These are phyloP conservation scores for Unio pictorum DNA, from an alignment of 2,888 invertebrate genomes.

Conservation along the genomic window DNA sequence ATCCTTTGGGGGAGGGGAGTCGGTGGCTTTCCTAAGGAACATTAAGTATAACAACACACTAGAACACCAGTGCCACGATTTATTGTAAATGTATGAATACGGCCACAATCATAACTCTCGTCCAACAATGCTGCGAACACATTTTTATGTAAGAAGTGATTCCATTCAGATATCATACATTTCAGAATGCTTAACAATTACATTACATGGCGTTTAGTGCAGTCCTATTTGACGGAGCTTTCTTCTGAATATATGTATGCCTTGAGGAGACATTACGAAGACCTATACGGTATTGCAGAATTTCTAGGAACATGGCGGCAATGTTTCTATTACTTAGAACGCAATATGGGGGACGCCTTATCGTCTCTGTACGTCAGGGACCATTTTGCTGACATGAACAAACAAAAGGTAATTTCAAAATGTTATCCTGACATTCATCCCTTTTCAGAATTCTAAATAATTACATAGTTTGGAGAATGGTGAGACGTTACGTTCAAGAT, in stretches of 20 bases:
- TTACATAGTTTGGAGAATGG: conserved; percentile 77
- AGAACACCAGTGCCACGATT: no score
- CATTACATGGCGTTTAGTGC: conserved; percentile 76
- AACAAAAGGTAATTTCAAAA: conserved; percentile 43
- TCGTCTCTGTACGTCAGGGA: conserved; percentile 52
- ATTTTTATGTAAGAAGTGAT: background rate
- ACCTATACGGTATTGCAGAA: conserved; percentile 41
- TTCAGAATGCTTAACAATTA: conserved; percentile 76
- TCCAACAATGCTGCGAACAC: no score
- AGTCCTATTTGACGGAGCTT: conserved; percentile 75
- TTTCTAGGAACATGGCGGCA: conserved; percentile 56
- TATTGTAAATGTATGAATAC: no score
- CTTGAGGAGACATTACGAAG: conserved; percentile 55
- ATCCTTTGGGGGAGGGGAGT: no score
- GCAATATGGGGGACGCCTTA: conserved; percentile 51
- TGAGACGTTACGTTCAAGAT: conserved; percentile 75
- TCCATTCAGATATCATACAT: conserved; percentile 6
- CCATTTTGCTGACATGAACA: conserved; percentile 53
- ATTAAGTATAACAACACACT: no score
- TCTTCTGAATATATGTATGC: conserved; percentile 72
- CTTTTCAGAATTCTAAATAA: conserved; percentile 75
- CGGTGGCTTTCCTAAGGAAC: no score
- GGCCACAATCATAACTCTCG: no score
- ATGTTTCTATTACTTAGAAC: conserved; percentile 47
- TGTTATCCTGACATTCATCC: background rate